These are phyloP conservation scores for Papilio glaucus DNA, from an alignment of 1,140 invertebrate species.

Conservation along the genomic window DNA sequence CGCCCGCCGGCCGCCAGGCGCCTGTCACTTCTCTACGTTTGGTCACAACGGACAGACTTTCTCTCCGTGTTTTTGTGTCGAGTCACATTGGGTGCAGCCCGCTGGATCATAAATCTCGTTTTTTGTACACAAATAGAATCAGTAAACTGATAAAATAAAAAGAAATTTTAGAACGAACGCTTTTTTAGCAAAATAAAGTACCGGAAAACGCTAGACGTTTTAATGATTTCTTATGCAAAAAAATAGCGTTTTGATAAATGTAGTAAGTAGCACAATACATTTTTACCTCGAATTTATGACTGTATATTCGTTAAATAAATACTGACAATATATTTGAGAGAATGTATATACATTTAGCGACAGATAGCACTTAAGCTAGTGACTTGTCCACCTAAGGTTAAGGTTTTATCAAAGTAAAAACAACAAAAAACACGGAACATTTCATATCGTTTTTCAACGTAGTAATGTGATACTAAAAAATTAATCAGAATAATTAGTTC, in stretches of 20 bases:
- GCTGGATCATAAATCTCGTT: constrained; percentile 13
- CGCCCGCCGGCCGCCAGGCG: constrained; percentile 18
- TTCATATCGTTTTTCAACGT: too few relatives aligned
- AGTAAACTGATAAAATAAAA: constrained; percentile 2
- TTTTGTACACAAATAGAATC: constrained; percentile 12
- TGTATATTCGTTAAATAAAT: neutral
- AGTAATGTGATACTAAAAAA: too few relatives aligned
- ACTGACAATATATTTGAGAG: too few relatives aligned
- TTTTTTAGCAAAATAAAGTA: neutral
- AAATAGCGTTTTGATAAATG: neutral
- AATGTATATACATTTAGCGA: too few relatives aligned
- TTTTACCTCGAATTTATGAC: constrained; percentile 25
- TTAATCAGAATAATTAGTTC: too few relatives aligned
- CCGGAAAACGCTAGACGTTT: neutral
- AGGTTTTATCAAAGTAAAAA: too few relatives aligned
- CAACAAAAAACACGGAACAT: too few relatives aligned
- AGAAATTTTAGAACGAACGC: neutral
- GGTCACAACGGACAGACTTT: constrained; percentile 52
- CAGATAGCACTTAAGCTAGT: too few relatives aligned
- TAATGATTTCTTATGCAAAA: neutral
- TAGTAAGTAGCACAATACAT: neutral
- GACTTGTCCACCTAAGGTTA: too few relatives aligned
- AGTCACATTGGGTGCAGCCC: constrained; percentile 12
- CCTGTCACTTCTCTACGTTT: constrained; percentile 52
- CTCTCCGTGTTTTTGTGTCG: constrained; percentile 41